phyloP scores from a whole-genome alignment of 2,888 invertebrate species.

The Thysanoteuthis rhombus region DNA sequence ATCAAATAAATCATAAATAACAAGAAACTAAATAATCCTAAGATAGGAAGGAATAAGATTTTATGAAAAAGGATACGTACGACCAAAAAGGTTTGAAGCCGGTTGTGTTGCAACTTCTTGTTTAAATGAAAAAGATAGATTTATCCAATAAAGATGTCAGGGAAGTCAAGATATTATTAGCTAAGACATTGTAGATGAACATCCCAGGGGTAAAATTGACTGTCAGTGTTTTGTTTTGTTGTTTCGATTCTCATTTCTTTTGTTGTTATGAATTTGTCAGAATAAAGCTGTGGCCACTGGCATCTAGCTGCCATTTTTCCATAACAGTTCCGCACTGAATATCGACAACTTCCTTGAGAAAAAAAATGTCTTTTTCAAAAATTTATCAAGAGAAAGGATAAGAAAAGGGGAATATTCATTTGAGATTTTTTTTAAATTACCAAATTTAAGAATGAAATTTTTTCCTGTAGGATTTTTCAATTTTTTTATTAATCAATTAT shows the following conservation, averaged over 20 bases:
- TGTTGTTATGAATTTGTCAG: background rate
- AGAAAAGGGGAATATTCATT: background rate
- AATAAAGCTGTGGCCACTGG: background rate
- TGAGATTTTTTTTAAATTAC: background rate
- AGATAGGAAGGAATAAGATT: background rate
- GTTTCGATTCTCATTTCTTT: background rate
- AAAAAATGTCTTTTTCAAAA: background rate
- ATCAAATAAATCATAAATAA: background rate
- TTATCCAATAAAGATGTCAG: background rate
- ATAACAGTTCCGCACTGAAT: background rate
- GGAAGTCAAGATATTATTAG: background rate
- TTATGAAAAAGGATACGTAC: background rate
- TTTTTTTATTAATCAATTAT: background rate
- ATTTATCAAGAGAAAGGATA: background rate
- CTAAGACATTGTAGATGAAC: background rate
- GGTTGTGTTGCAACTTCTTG: background rate
- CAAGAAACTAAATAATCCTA: background rate
- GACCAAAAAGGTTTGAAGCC: background rate
- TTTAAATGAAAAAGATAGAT: background rate
- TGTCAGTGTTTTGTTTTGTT: background rate
- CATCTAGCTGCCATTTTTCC: background rate
- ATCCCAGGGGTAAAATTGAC: background rate
- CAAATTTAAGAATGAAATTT: background rate
- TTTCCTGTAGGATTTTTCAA: background rate
- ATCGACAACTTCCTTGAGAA: background rate